Conservation (phyloP, 35 echinoderm and acorn worm genomes). For the Heliocidaris tuberculata region DNA sequence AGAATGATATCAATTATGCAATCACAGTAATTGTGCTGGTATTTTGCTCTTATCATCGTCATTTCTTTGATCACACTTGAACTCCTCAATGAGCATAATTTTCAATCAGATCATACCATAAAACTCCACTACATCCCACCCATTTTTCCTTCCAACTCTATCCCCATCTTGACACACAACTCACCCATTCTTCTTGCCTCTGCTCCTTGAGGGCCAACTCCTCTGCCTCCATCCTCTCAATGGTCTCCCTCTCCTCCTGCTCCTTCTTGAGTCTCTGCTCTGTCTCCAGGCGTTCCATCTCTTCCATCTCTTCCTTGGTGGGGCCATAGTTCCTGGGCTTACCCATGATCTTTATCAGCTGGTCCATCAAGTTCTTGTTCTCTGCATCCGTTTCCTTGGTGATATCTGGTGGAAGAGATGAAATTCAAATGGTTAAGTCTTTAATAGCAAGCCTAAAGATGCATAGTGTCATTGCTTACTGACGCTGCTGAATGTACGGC, state of each 20-base stretch:
- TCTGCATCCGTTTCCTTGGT: conserved; percentile 75
- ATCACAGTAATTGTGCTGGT: too few species aligned
- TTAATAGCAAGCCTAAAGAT: not conserved
- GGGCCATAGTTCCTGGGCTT: conserved; percentile 93
- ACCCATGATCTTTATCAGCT: conserved; percentile 92
- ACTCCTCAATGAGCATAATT: too few species aligned
- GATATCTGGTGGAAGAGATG: conserved; percentile 65
- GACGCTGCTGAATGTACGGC: not conserved
- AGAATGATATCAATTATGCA: too few species aligned
- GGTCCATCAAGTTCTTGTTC: conserved; percentile 74
- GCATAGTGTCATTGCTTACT: too few species aligned
- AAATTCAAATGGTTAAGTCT: not conserved
- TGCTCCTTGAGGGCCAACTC: conserved; percentile 71
- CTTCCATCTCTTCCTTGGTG: conserved; percentile 88
- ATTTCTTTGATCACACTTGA: too few species aligned
- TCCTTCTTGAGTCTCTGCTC: conserved; percentile 97
- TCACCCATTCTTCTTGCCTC: conserved; percentile 90
- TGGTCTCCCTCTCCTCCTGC: conserved; percentile 84
- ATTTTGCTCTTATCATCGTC: too few species aligned
- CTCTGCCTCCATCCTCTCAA: conserved; percentile 79
- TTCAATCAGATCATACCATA: too few species aligned
- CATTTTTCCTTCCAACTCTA: not conserved
- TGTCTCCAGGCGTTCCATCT: conserved; percentile 78
- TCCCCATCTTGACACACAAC: not conserved
- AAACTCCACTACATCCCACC: too few species aligned